Conservation (phyloP, 2,888 invertebrate species). For the Xestobium rufovillosum region DNA sequence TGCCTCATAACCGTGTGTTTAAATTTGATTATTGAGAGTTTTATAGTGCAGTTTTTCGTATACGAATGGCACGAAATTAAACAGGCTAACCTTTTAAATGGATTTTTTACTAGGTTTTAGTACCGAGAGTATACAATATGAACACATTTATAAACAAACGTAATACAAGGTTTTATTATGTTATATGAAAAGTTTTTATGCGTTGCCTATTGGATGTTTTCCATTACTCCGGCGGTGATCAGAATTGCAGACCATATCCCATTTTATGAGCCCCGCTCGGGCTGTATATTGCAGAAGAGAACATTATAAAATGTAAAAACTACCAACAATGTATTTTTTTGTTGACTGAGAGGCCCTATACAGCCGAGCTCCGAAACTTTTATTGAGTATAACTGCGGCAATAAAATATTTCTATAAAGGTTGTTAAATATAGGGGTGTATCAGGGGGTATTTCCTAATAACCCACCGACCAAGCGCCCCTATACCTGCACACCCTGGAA, state of each 20-base stretch:
- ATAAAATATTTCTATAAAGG: slow-evolving; percentile 37
- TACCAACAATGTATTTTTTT: slow-evolving; percentile 39
- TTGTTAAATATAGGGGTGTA: too few species aligned
- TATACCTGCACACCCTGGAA: too few species aligned
- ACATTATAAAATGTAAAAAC: slow-evolving; percentile 43
- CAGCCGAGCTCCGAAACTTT: slow-evolving; percentile 32
- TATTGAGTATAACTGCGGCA: slow-evolving; percentile 35
- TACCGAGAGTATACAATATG: slow-evolving; percentile 22
- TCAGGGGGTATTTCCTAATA: too few species aligned
- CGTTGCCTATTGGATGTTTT: slow-evolving; percentile 39
- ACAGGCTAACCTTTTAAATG: slow-evolving; percentile 16
- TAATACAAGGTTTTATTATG: slow-evolving; percentile 20
- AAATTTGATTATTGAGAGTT: slow-evolving; percentile 32
- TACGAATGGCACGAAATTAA: slow-evolving; percentile 27
- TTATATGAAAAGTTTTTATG: slow-evolving; percentile 40
- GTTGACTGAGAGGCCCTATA: slow-evolving; percentile 31
- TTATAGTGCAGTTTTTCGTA: slow-evolving; percentile 28
- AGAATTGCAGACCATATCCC: slow-evolving; percentile 40
- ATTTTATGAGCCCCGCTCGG: slow-evolving; percentile 40
- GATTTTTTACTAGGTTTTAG: slow-evolving; percentile 2
- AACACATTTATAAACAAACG: slow-evolving; percentile 29
- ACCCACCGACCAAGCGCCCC: too few species aligned
- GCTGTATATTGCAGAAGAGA: slow-evolving; percentile 37
- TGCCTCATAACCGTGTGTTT: slow-evolving; percentile 29
- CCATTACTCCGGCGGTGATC: slow-evolving; percentile 40